Base-by-base conservation (phyloP, 2,888 invertebrate genomes). In the Idaea aversata region DNA sequence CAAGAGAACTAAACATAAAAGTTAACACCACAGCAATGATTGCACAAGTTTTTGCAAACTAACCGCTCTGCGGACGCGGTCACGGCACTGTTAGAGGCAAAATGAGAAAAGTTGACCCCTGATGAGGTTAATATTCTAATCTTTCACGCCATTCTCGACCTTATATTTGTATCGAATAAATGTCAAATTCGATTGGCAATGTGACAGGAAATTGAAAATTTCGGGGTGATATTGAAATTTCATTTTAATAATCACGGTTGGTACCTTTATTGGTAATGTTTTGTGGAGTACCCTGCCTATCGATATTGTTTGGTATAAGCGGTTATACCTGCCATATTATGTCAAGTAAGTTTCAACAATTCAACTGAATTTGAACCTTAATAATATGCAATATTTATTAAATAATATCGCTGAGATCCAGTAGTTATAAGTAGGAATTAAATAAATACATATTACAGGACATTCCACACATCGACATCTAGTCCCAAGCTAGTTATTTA, bases 21-120 rank as follows among this genome's bases (percentile, higher is more conserved):
- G 62, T 62, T 59, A 34, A 47, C 16, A 38, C 67, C 69, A 47
- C 70, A 68, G 69, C 68, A 61, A 47, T 67, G 66, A 75, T 75
- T 75, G 74, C 69, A 66, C 68, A 75, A 76, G 74, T 76, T 75
- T 72, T 72, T 69, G 69, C 72, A 69, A 66, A 67, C 66, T 63
- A 65, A 65, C 68, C 68, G 59, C 65, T 25, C 25, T 57, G 59
- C 64, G 65, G 16, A 62, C 63, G 65, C 63, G 66, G 69, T 61
- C 69, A 66, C 64, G 66, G 69, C 61, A 64, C 66, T 67, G 65
- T 60, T 64, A 58, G 4, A 59, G 59, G 57, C 63, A 57, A 70
- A 73, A 74, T 75, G 72, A 73, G 75, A 72, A 74, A 73, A 75
- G 59, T 68, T 68, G 10, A 34, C 38, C 62, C 61, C 61, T 36